Conservation (phyloP, 2,113 vertebrate species). For the Cololabis saira region DNA sequence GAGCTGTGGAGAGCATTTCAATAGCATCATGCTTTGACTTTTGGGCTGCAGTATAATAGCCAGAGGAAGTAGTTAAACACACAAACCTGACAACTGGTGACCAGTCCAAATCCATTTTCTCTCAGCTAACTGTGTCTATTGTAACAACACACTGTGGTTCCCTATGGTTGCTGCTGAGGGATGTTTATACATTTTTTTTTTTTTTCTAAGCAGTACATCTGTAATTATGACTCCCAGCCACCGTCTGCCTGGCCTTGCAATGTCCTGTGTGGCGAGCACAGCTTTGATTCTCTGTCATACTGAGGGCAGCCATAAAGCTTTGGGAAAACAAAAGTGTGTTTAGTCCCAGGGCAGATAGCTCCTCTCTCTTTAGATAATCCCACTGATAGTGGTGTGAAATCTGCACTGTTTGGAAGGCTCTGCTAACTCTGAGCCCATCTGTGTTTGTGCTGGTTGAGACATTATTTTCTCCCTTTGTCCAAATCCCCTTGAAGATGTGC, state of each 20-base stretch:
- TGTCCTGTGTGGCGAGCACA: slow-evolving; percentile 46
- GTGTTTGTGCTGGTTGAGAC: slow-evolving; percentile 78
- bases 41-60: slow-evolving; percentile 26
- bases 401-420: slow-evolving; percentile 47
- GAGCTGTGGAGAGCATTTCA: slow-evolving; percentile 59
- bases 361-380: slow-evolving; percentile 66
- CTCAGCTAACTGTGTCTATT: slow-evolving; percentile 7
- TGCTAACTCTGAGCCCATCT: slow-evolving; percentile 41
- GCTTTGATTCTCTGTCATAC: slow-evolving; percentile 57
- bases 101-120: slow-evolving; percentile 10
- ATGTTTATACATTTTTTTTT: slow-evolving; percentile 44
- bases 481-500: slow-evolving; percentile 49
- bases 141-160: slow-evolving; percentile 1
- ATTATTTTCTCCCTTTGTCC: slow-evolving; percentile 65
- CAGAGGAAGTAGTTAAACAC: slow-evolving; percentile 25
- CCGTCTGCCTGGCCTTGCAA: slow-evolving; percentile 19
- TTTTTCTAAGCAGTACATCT: slow-evolving; percentile 16
- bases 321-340: slow-evolving; percentile 69
- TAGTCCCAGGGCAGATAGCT: slow-evolving; percentile 50
- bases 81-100: slow-evolving; percentile 17
- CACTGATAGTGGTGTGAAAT: slow-evolving; percentile 47
- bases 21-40: slow-evolving; percentile 50
- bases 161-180: slow-evolving; percentile 9
- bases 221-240: slow-evolving; percentile 45
- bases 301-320: slow-evolving; percentile 62